Conservation (phyloP, 1,140 invertebrate species). For the Drosophila ogumai region DNA sequence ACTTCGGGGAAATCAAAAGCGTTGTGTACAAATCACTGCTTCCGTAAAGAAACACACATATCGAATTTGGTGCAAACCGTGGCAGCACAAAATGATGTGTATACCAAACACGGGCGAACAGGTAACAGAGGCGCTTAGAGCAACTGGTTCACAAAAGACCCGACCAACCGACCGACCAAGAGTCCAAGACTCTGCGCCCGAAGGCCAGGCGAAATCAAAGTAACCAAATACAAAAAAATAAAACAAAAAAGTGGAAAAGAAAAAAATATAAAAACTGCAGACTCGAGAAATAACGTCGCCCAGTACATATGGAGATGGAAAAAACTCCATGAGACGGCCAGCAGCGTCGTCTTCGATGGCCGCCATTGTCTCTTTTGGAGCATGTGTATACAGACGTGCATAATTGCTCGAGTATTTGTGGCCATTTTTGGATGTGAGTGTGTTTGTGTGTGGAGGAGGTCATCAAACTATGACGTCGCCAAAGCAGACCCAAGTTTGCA, state of each 20-base stretch:
- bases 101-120: constrained; percentile 62
- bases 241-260: constrained; percentile 14
- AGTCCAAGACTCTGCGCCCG: constrained; percentile 44
- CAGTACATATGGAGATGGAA: constrained; percentile 45
- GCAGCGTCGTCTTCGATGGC: constrained; percentile 48
- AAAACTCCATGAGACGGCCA: constrained; percentile 43
- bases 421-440: constrained; percentile 12
- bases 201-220: constrained; percentile 61
- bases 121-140: constrained; percentile 62
- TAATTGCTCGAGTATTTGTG: constrained; percentile 34
- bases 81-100: constrained; percentile 45
- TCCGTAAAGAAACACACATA: constrained; percentile 51
- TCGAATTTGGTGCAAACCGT: constrained; percentile 46
- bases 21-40: constrained; percentile 61
- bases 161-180: constrained; percentile 10
- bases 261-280: constrained; percentile 55
- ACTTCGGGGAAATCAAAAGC: constrained; percentile 37
- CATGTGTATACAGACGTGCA: constrained; percentile 40
- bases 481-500: constrained; percentile 39
- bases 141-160: constrained; percentile 58
- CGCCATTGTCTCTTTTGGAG: constrained; percentile 50
- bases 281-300: constrained; percentile 50
- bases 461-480: constrained; percentile 77
- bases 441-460: constrained; percentile 47
- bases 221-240: constrained; percentile 52